A percentile compares a stretch with the other conserved stretches of the same genome.
Evolutionary conservation across 2,113 vertebrate genomes (phyloP).

Genomic region (Notothenia coriiceps): DNA sequence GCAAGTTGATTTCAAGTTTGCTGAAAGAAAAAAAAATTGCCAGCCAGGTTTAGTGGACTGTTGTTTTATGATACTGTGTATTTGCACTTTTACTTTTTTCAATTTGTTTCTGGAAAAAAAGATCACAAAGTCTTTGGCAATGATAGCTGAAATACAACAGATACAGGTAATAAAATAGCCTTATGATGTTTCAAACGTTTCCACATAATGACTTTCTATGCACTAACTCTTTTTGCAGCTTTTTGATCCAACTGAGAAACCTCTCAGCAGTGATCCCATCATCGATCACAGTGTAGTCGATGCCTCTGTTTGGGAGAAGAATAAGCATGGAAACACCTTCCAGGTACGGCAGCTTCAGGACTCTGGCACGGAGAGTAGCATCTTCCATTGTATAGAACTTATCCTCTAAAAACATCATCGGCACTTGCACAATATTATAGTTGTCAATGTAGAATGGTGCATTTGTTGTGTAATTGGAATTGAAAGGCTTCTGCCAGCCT

Average conservation of each 20-base stretch:
- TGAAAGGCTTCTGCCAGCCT: slow-evolving; percentile 88
- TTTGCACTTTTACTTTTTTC: background rate
- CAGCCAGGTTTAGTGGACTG: background rate
- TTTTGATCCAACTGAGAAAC: slow-evolving; percentile 87
- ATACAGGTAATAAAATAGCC: background rate
- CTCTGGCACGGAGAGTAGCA: slow-evolving; percentile 80
- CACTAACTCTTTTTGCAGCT: slow-evolving; percentile 80
- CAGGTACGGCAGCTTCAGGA: slow-evolving; percentile 90
- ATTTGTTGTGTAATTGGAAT: slow-evolving; percentile 78
- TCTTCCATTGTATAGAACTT: slow-evolving; percentile 85
- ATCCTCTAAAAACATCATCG: slow-evolving; percentile 89
- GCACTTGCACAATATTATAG: slow-evolving; percentile 87
- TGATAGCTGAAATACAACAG: background rate
- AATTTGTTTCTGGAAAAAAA: background rate
- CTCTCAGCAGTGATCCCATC: slow-evolving; percentile 86
- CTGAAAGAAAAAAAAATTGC: slow-evolving; percentile 70
- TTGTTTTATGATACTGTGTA: background rate
- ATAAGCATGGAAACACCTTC: slow-evolving; percentile 91
- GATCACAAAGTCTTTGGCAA: background rate
- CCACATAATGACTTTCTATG: background rate
- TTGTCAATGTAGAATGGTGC: slow-evolving; percentile 90
- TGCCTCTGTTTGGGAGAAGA: slow-evolving; percentile 84
- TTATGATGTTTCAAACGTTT: background rate
- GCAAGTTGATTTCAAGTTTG: slow-evolving; percentile 89
- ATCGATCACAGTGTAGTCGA: slow-evolving; percentile 89